Percentiles rank a stretch among this genome's conserved stretches.
Conservation (phyloP, 1,140 invertebrate species). For the Luehdorfia chinensis region DNA sequence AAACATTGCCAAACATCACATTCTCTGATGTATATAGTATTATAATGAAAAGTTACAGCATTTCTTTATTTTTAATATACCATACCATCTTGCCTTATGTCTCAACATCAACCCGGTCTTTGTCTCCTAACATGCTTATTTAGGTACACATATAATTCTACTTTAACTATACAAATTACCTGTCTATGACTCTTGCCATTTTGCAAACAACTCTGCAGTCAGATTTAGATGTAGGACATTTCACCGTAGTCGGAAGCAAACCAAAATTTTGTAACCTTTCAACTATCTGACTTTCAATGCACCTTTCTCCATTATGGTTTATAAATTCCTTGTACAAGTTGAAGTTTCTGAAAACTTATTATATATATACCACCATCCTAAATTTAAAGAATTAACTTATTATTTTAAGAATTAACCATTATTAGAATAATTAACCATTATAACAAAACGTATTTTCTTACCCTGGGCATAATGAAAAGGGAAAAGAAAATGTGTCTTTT, state of each 20-base stretch:
- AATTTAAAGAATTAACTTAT: too few species aligned
- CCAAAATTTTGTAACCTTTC: constrained; percentile 44
- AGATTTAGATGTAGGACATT: constrained; percentile 38
- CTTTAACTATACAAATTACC: constrained; percentile 33
- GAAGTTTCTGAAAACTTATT: constrained; percentile 45
- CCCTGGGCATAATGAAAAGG: constrained; percentile 44
- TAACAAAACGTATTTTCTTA: constrained; percentile 23
- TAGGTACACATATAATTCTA: too few species aligned
- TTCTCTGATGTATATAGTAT: too few species aligned
- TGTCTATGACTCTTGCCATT: constrained; percentile 57
- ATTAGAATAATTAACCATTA: too few species aligned
- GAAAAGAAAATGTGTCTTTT: constrained; percentile 32
- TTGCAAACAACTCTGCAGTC: constrained; percentile 48
- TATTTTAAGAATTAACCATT: too few species aligned
- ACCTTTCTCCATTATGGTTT: constrained; percentile 31
- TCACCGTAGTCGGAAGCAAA: constrained; percentile 37
- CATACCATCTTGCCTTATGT: too few species aligned
- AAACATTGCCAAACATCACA: too few species aligned
- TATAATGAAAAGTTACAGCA: too few species aligned
- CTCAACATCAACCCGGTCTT: too few species aligned
- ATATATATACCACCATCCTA: too few species aligned
- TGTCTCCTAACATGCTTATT: too few species aligned
- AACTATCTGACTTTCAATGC: constrained; percentile 42
- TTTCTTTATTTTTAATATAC: too few species aligned
- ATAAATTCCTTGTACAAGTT: constrained; percentile 47